Evolutionary conservation across 2,113 vertebrate genomes (phyloP), one percentile per base, ranked within the genome.

Genomic region (Meleagris gallopavo): DNA sequence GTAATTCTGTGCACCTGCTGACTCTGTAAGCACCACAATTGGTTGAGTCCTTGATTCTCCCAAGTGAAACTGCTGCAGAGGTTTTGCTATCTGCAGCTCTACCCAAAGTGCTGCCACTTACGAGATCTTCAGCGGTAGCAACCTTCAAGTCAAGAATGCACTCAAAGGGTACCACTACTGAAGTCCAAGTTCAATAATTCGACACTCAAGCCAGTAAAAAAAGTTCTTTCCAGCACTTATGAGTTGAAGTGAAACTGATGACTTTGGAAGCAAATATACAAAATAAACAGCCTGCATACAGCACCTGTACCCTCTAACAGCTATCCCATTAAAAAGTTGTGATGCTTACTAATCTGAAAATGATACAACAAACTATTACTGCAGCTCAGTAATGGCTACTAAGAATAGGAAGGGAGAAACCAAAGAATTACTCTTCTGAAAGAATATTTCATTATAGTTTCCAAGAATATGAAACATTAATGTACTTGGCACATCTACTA

Each of bases 301-400:
- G 24, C 20, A 32, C 5, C 67, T 11, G 36, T 0, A 0, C 30
- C 27, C 13, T 27, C 41, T 50, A 86, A n/a, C 11, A 48, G 14
- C 13, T 4, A 5, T 0, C 5, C 10, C 13, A 2, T 20, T 41
- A 46, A 34, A 52, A 72, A 40, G 2, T 13, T 27, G 38, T 9
- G 27, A 8, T 27, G 30, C 9, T 29, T 21, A 22, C 0, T 17
- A 11, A 27, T 7, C 30, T 62, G 45, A 32, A 54, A 58, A 24
- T 45, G 16, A 40, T 2, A 6, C 3, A 9, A 6, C 1, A 3
- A 45, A 41, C 29, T 9, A 27, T 22, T 6, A 25, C 5, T 29
- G 32, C 32, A 66, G n/a, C 13, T 36, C 38, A 34, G 24, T 45
- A 66, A 29, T 24, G 32, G 43, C 27, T 55, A 30, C n/a, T 62